These are phyloP conservation scores for Phlogophora meticulosa DNA, from an alignment of 2,888 invertebrate species.

Conservation along the genomic window DNA sequence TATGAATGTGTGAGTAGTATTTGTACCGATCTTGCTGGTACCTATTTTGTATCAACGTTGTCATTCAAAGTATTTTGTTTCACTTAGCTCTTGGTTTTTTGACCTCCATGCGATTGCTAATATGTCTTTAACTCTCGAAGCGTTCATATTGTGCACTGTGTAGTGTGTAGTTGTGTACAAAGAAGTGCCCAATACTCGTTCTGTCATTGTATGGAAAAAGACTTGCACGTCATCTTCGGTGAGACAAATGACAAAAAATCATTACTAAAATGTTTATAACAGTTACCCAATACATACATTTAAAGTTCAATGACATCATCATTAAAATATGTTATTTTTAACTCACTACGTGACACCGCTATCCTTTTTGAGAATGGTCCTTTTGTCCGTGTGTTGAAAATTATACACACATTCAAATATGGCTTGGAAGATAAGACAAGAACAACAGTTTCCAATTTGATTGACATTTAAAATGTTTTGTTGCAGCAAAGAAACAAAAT, in stretches of 20 bases:
- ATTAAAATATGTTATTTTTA: conserved; percentile 31
- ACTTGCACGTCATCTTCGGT: neutral
- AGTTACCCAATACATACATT: conserved; percentile 7
- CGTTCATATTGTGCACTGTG: neutral
- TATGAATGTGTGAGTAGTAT: conserved; percentile 78
- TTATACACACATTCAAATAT: conserved; percentile 28
- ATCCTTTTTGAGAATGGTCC: conserved; percentile 18
- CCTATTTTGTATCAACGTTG: conserved; percentile 72
- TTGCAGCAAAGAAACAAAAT: conserved; percentile 97
- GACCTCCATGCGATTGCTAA: conserved; percentile 11
- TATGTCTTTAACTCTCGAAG: conserved; percentile 1
- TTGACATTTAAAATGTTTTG: conserved; percentile 69
- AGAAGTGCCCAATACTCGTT: neutral
- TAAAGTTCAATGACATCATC: conserved; percentile 41
- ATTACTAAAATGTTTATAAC: conserved; percentile 1
- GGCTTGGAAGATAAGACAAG: conserved; percentile 26
- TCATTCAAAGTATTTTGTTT: conserved; percentile 53
- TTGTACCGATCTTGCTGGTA: conserved; percentile 73
- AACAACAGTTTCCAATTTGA: conserved; percentile 39
- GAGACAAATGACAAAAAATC: conserved; percentile 3
- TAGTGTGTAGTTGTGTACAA: neutral
- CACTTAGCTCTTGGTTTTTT: conserved; percentile 21
- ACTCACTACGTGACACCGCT: conserved; percentile 1
- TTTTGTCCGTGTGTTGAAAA: conserved; percentile 29
- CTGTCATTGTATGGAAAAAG: neutral